Evolutionary conservation across 2,888 invertebrate genomes (phyloP).

Genomic region (Dryomyza anilis): DNA sequence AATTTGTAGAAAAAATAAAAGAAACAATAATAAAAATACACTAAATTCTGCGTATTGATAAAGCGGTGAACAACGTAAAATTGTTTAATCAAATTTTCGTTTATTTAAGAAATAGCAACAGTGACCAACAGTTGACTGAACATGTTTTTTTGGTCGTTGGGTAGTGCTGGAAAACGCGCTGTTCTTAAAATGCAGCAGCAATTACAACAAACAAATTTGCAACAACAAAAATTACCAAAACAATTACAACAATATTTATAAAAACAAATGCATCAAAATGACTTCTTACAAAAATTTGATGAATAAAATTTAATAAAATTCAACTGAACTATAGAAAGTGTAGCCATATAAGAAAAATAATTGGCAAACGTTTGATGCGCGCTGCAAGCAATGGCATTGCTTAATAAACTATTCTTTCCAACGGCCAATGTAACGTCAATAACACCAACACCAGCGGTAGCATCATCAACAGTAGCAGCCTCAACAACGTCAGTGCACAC

Average conservation of each 20-base stretch:
- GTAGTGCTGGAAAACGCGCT: no score
- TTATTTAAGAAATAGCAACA: no score
- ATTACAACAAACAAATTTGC: neutral
- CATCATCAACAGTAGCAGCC: conserved; percentile 33
- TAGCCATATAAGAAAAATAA: neutral
- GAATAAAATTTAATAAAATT: neutral
- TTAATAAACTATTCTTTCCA: conserved; percentile 71
- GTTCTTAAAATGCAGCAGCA: no score
- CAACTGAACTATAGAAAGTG: neutral
- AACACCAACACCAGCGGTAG: conserved; percentile 60
- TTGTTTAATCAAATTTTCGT: no score
- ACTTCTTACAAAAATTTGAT: neutral
- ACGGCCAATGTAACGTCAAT: conserved; percentile 64
- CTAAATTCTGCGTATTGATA: no score
- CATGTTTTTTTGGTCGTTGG: no score
- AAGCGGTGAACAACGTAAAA: no score
- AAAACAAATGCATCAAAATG: neutral
- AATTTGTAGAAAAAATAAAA: no score
- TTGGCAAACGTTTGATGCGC: conserved; percentile 4
- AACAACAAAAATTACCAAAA: neutral
- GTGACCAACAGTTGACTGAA: no score
- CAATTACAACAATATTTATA: neutral
- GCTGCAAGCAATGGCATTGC: conserved; percentile 69
- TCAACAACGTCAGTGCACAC: conserved; percentile 26
- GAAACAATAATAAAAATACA: no score